Conservation (phyloP, 1,140 invertebrate species). For the Charaxes varanes region DNA sequence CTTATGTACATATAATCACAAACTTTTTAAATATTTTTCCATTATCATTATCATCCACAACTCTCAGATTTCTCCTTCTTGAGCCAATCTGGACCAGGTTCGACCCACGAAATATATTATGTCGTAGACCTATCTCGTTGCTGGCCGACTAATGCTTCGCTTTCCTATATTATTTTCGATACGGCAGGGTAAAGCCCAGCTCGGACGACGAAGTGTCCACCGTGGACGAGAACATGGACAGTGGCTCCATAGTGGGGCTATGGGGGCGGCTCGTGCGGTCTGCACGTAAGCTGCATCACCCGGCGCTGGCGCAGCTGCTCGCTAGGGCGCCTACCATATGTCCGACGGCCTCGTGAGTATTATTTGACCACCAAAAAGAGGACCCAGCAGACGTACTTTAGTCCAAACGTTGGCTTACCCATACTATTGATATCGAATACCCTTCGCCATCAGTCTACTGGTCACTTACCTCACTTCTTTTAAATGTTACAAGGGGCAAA, state of each 20-base stretch:
- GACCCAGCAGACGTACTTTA: no score
- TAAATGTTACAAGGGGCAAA: no score
- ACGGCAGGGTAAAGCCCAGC: constrained; percentile 42
- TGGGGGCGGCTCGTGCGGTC: constrained; percentile 62
- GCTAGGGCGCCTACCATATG: constrained; percentile 73
- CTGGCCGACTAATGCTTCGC: constrained; percentile 1
- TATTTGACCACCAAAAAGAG: constrained; percentile 1
- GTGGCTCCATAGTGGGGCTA: constrained; percentile 54
- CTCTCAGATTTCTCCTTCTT: no score
- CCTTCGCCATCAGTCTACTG: no score
- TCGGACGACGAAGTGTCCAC: constrained; percentile 30
- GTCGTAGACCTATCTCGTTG: no score
- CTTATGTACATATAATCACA: no score
- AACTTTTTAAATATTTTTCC: no score
- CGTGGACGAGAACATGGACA: constrained; percentile 58
- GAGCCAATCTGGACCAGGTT: no score
- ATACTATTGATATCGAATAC: no score
- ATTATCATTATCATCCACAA: no score
- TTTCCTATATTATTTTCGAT: neutral
- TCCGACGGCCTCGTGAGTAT: constrained; percentile 77
- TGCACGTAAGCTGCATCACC: constrained; percentile 49
- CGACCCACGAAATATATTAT: neutral
- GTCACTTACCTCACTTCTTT: no score
- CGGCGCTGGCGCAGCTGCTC: constrained; percentile 52
- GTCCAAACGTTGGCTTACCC: no score